Conservation (phyloP, 2,888 invertebrate genomes). For the Xanthia togata region DNA sequence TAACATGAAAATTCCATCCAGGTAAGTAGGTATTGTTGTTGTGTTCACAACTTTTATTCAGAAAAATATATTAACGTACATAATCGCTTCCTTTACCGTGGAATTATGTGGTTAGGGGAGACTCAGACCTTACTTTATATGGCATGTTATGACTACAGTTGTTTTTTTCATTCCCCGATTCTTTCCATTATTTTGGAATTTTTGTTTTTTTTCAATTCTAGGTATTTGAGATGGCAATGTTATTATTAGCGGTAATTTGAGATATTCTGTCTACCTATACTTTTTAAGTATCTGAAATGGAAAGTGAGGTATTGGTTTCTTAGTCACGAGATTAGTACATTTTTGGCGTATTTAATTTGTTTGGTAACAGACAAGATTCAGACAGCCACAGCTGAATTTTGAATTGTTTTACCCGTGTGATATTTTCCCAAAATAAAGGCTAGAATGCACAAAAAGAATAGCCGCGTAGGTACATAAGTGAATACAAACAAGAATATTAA, state of each 20-base stretch:
- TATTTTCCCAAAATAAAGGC: constrained; percentile 9
- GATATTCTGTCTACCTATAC: too few relatives aligned
- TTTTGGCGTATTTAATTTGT: not conserved
- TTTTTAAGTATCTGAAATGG: too few relatives aligned
- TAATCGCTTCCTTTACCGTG: constrained; percentile 50
- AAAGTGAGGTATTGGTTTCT: not conserved
- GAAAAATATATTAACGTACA: constrained; percentile 42
- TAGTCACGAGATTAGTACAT: not conserved
- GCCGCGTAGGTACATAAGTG: constrained; percentile 25
- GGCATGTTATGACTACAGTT: constrained; percentile 38
- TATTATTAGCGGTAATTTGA: not conserved
- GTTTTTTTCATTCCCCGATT: constrained; percentile 11
- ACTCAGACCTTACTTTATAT: constrained; percentile 28
- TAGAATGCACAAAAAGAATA: constrained; percentile 1
- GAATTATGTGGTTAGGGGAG: constrained; percentile 42
- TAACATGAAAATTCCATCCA: constrained; percentile 59
- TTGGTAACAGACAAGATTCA: not conserved
- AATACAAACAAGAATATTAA: constrained; percentile 59
- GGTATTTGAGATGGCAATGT: constrained; percentile 2
- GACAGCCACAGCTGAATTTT: not conserved
- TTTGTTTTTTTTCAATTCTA: constrained; percentile 18
- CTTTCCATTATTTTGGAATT: constrained; percentile 23
- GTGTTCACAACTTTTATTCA: constrained; percentile 43
- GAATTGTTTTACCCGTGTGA: not conserved
- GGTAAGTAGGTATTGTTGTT: constrained; percentile 42